Conservation (phyloP, 2,113 vertebrate genomes). For the Philantomba maxwellii region DNA sequence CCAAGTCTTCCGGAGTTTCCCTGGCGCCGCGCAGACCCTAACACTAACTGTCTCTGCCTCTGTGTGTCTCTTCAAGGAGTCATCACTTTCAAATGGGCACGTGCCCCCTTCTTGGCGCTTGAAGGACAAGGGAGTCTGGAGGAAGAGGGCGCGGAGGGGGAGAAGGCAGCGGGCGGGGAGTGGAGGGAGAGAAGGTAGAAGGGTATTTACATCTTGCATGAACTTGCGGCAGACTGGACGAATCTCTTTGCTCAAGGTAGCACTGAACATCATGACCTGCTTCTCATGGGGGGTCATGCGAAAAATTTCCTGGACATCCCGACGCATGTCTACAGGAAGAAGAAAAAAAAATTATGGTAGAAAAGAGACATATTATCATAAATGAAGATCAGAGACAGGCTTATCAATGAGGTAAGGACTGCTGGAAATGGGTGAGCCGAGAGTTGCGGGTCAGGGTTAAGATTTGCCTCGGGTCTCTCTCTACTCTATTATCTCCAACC, state of each 20-base stretch:
- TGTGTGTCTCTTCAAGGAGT: slow-evolving; percentile 64
- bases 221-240: slow-evolving; percentile 89
- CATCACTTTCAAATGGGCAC: slow-evolving; percentile 4
- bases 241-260: slow-evolving; percentile 89
- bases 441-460: not conserved
- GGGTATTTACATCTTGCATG: slow-evolving; percentile 91
- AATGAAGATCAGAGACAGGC: not conserved
- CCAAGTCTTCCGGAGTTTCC: slow-evolving; percentile 79
- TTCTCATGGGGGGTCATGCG: slow-evolving; percentile 89
- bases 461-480: not conserved
- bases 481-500: not conserved
- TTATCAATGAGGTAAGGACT: not conserved
- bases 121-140: slow-evolving; percentile 64
- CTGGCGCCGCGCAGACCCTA: slow-evolving; percentile 66
- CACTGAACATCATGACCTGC: slow-evolving; percentile 93
- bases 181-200: slow-evolving; percentile 77
- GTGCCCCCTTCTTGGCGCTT: slow-evolving; percentile 55
- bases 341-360: not conserved
- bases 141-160: slow-evolving; percentile 62
- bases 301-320: slow-evolving; percentile 90
- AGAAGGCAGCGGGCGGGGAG: slow-evolving; percentile 68
- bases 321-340: slow-evolving; percentile 81
- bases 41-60: slow-evolving; percentile 70
- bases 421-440: not conserved
- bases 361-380: not conserved